Percentiles rank a stretch among this genome's conserved stretches.
phyloP scores from a whole-genome alignment of 2,888 invertebrate species.

The Tenthredo mesomela region DNA sequence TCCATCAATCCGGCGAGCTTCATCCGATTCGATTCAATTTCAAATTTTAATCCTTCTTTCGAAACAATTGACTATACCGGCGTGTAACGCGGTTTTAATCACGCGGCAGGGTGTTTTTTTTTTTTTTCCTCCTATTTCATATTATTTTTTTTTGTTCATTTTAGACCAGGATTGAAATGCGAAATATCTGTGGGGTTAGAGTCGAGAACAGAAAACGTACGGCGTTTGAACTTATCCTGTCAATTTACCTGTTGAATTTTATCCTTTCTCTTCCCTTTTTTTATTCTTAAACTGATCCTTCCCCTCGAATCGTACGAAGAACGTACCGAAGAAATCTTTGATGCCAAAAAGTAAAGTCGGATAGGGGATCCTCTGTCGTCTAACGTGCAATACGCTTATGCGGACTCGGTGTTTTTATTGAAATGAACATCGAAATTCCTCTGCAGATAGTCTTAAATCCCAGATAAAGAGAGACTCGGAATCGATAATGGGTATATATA shows the following conservation, averaged over 20 bases:
- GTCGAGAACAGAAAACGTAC: conserved; percentile 7
- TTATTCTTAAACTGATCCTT: background rate
- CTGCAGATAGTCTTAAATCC: conserved; percentile 24
- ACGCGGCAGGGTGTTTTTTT: background rate
- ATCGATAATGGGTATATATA: conserved; percentile 39
- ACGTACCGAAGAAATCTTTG: conserved; percentile 13
- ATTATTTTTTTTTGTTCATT: background rate
- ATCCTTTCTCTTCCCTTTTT: background rate
- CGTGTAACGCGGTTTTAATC: background rate
- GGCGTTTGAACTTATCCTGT: background rate
- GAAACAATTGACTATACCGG: background rate
- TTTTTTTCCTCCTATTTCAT: background rate
- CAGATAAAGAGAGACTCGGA: conserved; percentile 28
- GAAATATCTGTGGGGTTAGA: background rate
- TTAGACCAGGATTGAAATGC: background rate
- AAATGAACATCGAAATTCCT: conserved; percentile 39
- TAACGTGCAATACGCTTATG: conserved; percentile 39
- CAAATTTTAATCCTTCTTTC: conserved; percentile 6
- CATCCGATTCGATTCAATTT: conserved; percentile 8
- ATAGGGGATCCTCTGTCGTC: background rate
- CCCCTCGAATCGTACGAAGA: conserved; percentile 14
- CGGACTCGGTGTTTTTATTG: conserved; percentile 38
- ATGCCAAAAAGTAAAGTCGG: conserved; percentile 19
- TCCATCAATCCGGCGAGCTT: conserved; percentile 7
- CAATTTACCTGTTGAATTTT: conserved; percentile 46